A percentile compares a stretch with the other conserved stretches of the same genome.
These are phyloP conservation scores for Scaptomyza pallida DNA, from an alignment of 1,140 invertebrate genomes.

Conservation along the genomic window DNA sequence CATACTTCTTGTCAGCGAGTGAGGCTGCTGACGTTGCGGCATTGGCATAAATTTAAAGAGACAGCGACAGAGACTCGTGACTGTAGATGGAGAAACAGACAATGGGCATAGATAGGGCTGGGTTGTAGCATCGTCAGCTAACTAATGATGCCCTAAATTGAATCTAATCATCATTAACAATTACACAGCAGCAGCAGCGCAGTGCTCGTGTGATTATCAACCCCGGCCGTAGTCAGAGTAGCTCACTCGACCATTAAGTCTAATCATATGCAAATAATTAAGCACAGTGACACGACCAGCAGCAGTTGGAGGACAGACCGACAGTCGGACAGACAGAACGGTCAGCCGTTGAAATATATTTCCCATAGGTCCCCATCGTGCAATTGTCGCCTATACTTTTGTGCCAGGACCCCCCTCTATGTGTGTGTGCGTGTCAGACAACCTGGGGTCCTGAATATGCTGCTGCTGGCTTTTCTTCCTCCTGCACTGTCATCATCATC, in stretches of 20 bases:
- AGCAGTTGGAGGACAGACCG: conserved; percentile 5
- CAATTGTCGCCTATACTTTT: conserved; percentile 69
- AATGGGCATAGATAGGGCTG: conserved; percentile 19
- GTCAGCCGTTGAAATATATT: conserved; percentile 69
- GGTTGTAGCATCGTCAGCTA: conserved; percentile 66
- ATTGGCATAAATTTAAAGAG: conserved; percentile 79
- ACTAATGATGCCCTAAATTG: conserved; percentile 84
- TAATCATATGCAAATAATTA: conserved; percentile 84
- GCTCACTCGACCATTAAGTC: conserved; percentile 74
- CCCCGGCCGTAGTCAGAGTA: conserved; percentile 36
- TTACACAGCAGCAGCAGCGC: conserved; percentile 59
- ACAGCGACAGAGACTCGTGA: conserved; percentile 15
- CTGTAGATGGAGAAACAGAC: conserved; percentile 36
- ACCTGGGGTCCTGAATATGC: conserved; percentile 16
- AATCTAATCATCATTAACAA: conserved; percentile 84
- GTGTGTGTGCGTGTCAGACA: conserved; percentile 59
- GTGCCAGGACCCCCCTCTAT: conserved; percentile 17
- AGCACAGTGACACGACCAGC: conserved; percentile 61
- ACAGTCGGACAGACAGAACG: conserved; percentile 5
- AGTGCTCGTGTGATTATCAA: conserved; percentile 67
- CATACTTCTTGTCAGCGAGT: conserved; percentile 13
- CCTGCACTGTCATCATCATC: neutral
- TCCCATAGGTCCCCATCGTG: conserved; percentile 72
- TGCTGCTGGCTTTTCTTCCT: neutral
- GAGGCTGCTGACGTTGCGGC: conserved; percentile 58